Evolutionary conservation across 1,140 invertebrate genomes (phyloP), one percentile per base, ranked within the genome.

Genomic region (Phymastichus coffea): DNA sequence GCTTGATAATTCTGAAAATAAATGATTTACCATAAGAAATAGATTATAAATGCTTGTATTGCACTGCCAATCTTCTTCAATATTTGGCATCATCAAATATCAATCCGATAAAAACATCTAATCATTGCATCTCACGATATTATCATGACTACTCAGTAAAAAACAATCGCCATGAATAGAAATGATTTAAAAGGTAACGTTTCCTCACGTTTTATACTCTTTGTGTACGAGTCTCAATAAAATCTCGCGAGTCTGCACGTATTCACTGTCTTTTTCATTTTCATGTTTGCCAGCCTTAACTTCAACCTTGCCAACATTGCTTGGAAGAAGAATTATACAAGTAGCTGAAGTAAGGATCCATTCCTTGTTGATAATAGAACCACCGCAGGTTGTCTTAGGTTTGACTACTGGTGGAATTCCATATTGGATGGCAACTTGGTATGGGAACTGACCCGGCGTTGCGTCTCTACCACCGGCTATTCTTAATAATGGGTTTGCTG

Each of bases 341-440:
- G 85, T 82, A 41, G 72, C 83, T 46, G 83, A 82, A 3, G 81
- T 81, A 4, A 86, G 41, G 33, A 84, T 59, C 66, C 72, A 82
- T 1, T 68, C 47, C 3, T 72, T 63, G 14, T 58, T 71, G 23
- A 85, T 49, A 52, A 86, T 76, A 4, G 81, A 78, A 7, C 81
- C 84, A 30, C 83, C 84, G 59, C 84, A 86, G 12, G 70, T 62
- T 54, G 82, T 81, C 6, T 52, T 65, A 17, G 40, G 60, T 7
- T 44, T 14, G 0, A 55, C 3, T 0, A 71, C 0, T 3, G 70
- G 69, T 51, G 67, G 67, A 0, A 69, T 9, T 49, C 57, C 68
- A 61, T 63, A 70, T 28, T 51, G 57, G 2, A 75, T 12, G 17
- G 75, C 73, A 15, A 76, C 73, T 40, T 79, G 75, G 59, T 74